phyloP scores from a whole-genome alignment of 2,888 invertebrate genomes.

The Hemithea aestivaria region DNA sequence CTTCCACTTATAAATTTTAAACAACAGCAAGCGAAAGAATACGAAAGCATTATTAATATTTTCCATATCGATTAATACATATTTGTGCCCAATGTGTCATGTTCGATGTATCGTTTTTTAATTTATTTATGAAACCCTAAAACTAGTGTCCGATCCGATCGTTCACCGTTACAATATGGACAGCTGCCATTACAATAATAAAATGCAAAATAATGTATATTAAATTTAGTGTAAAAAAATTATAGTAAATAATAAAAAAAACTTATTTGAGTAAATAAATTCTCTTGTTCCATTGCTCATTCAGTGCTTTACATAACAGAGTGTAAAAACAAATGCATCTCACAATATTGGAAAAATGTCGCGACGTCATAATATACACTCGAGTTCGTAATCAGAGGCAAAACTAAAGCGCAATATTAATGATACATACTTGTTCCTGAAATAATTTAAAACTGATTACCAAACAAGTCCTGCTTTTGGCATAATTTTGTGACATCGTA shows the following conservation, averaged over 20 bases:
- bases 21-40: constrained; percentile 58
- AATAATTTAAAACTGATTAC: no score
- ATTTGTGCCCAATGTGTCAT: constrained; percentile 78
- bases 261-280: constrained; percentile 78
- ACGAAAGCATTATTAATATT: constrained; percentile 46
- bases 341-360: constrained; percentile 29
- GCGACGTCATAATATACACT: constrained; percentile 23
- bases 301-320: constrained; percentile 68
- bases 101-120: constrained; percentile 75
- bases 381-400: no score
- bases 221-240: constrained; percentile 68
- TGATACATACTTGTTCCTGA: no score
- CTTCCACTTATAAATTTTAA: constrained; percentile 45
- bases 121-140: constrained; percentile 71
- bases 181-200: constrained; percentile 75
- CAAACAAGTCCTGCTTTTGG: no score
- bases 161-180: constrained; percentile 59
- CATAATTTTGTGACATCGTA: no score
- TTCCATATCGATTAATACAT: constrained; percentile 44
- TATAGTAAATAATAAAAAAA: constrained; percentile 69
- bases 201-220: constrained; percentile 76
- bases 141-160: constrained; percentile 60
- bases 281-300: constrained; percentile 78
- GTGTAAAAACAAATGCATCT: constrained; percentile 65
- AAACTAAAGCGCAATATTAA: no score